Evolutionary conservation across 2,113 vertebrate species (phyloP), one percentile per base, ranked within the genome.

Genomic region (Hemicordylus capensis): DNA sequence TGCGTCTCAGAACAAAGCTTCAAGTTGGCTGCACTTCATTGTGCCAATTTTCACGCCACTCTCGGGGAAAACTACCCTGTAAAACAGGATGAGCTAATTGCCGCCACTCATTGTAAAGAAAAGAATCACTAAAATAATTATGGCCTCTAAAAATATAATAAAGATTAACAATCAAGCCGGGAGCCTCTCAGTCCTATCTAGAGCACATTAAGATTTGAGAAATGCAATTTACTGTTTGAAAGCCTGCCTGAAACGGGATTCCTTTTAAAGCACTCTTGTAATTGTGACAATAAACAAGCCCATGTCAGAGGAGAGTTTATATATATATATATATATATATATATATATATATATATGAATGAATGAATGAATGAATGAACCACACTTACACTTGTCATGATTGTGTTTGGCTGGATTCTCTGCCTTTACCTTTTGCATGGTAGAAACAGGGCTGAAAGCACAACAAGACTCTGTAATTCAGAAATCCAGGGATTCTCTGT

Each of bases 131-230:
- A 69, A 87, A 87, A 76, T 76, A 82, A 82, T 87, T 82, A 81
- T 56, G 64, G n/a, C 63, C 61, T 76, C 82, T 76, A 82, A 76
- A 6, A 82, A 82, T 85, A 85, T 72, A 72, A 85, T 85, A 80
- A 85, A 85, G 76, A 79, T 80, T 85, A 85, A 85, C 76, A 73
- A 80, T 85, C 76, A 80, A 80, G 34, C 76, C 39, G 76, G 56
- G 76, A 74, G 42, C 56, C 28, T 37, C 56, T 48, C 54, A 10
- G 63, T 24, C 48, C 42, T 67, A 37, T 67, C 79, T 77, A n/a
- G 46, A 59, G 51, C 54, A 59, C 63, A 81, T 76, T 82, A 82
- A 59, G 80, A 70, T 69, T 17, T 4, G n/a, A 48, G 85, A 76
- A 82, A 82, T 82, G 42, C 51, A 87, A 59, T 70, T 87, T 82